Percentiles rank a stretch among this genome's conserved stretches.
These are phyloP conservation scores for Helobdella robusta DNA, from an alignment of 2,888 invertebrate genomes.

Conservation along the genomic window DNA sequence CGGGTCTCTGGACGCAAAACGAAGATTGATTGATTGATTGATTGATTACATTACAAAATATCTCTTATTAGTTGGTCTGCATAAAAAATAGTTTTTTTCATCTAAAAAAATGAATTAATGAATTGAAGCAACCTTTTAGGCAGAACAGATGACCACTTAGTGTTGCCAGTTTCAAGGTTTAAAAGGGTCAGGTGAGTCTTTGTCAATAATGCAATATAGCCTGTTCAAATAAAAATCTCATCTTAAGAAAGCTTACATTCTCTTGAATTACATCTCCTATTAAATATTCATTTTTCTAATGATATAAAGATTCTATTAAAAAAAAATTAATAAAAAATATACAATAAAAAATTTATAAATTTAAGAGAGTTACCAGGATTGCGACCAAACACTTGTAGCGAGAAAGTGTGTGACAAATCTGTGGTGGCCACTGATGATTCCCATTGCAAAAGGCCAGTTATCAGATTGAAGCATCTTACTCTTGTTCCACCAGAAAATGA, in stretches of 20 bases:
- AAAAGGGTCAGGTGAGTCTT: slow-evolving; percentile 28
- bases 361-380: neutral
- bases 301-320: neutral
- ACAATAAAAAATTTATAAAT: neutral
- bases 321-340: neutral
- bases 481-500: slow-evolving; percentile 40
- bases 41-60: too few species aligned
- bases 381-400: slow-evolving; percentile 9
- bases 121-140: slow-evolving; percentile 17
- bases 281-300: neutral
- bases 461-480: slow-evolving; percentile 40
- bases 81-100: too few species aligned
- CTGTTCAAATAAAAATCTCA: neutral
- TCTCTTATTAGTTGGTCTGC: too few species aligned
- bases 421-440: slow-evolving; percentile 36
- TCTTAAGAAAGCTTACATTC: neutral
- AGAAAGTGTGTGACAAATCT: neutral
- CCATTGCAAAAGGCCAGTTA: slow-evolving; percentile 41
- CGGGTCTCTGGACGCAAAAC: too few species aligned
- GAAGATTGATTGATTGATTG: too few species aligned
- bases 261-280: neutral
- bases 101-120: slow-evolving; percentile 1
- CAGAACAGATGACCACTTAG: slow-evolving; percentile 30
- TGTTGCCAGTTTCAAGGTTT: slow-evolving; percentile 37
- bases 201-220: slow-evolving; percentile 28